Base-by-base conservation (phyloP, 2,797 vertebrate species). In the Danio kyathit region DNA sequence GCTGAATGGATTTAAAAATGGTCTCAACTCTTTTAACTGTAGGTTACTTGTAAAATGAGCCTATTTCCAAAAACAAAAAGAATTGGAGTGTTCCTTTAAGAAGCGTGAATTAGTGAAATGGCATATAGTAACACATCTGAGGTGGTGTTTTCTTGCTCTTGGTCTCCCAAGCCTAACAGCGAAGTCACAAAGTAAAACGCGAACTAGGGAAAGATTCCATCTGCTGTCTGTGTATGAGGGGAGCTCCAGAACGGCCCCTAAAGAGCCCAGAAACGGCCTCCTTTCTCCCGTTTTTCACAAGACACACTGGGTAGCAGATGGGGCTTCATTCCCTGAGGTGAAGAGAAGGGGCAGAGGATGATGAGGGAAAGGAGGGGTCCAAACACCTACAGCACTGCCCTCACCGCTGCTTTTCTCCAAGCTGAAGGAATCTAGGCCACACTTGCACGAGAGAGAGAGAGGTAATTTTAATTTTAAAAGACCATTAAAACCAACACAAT, bases 171-270 rank as follows among this genome's bases (percentile, higher is more conserved):
- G 16, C n/a, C 61, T 5, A 40, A 84, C 93, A 95, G 95, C 95
- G 95, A 95, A 95, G 95, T 94, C 94, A 95, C 94, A 95, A 94
- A 94, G 95, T 95, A 95, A 95, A 95, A 94, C 91, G 91, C 90
- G 91, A 84, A 73, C 90, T 90, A 91, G 94, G 90, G 89, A 92
- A 91, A 92, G 93, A 93, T 93, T 94, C 93, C 95, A 95, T 95
- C 94, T 95, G 94, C 94, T 92, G 92, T 92, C 88, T 88, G 90
- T 70, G 87, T 88, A 44, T 51, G 92, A 93, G 92, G 90, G 88
- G 92, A 92, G 93, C 92, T 94, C 93, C 93, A 88, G 85, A 93
- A 95, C 93, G 93, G 89, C 86, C 86, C 88, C 93, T 93, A 91
- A 91, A 93, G 94, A 80, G 78, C 60, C 63, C 49, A 17, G 63